phyloP scores from a whole-genome alignment of 2,797 vertebrate genomes.

The Bryconaethiops microstoma region DNA sequence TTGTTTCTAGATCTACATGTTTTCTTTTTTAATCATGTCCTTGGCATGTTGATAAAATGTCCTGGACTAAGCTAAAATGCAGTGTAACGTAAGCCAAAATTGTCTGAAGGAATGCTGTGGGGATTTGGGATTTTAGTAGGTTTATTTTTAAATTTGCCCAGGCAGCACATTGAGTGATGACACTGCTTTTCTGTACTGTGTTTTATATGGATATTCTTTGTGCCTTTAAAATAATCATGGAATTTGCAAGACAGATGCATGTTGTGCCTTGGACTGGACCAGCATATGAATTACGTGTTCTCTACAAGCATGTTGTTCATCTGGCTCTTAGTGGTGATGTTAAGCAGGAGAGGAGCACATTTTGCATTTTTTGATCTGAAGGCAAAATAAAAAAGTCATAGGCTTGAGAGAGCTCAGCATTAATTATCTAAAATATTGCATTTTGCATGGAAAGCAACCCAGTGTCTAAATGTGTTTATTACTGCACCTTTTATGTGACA shows the following conservation, averaged over 20 bases:
- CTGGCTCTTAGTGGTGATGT: neutral
- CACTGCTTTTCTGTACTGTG: neutral
- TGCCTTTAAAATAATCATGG: neutral
- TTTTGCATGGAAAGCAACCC: neutral
- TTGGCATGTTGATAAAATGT: neutral
- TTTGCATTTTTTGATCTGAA: neutral
- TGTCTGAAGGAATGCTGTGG: neutral
- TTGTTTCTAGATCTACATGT: too few relatives aligned
- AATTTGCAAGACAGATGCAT: neutral
- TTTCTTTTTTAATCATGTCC: too few relatives aligned
- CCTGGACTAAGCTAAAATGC: neutral
- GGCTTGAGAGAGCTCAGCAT: neutral
- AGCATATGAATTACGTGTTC: neutral
- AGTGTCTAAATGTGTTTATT: neutral
- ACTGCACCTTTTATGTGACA: conserved; percentile 38
- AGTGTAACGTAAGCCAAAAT: conserved; percentile 2
- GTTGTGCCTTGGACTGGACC: neutral
- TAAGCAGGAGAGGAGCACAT: neutral
- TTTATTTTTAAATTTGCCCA: neutral
- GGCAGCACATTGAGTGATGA: neutral
- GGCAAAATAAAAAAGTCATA: neutral
- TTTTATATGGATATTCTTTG: conserved; percentile 9
- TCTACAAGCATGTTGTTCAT: neutral
- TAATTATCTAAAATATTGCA: neutral
- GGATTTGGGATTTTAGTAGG: neutral